Evolutionary conservation across 2,797 vertebrate genomes (phyloP), one percentile per base, ranked within the genome.

Genomic region (Anabacerthia variegaticeps): DNA sequence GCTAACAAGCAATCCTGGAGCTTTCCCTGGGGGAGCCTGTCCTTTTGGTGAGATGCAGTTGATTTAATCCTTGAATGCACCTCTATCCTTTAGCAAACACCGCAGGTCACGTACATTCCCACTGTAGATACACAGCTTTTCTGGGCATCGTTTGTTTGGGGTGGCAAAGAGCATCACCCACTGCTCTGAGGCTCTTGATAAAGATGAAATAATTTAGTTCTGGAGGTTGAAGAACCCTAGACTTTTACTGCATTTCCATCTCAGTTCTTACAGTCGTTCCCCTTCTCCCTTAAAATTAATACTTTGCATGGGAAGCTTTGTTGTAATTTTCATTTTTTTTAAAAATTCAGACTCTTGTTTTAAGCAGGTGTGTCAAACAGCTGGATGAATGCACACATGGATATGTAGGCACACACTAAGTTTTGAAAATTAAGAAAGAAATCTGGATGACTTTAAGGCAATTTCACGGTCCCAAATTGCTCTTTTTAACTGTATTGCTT

Each of bases 61-160:
- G 67, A 85, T 96, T 94, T 82, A 95, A 87, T 92, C 71, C 75
- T 89, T 58, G 61, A 81, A 12, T 74, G 52, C 59, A 69, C 74
- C 61, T 79, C 77, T 66, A 0, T 66, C 55, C 86, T 36, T 39
- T 39, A 46, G 39, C 46, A 61, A 87, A 61, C 49, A 20, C 37
- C 0, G 0, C 5, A 4, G 39, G 39, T 79, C 46, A n/a, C 0
- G 0, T 73, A 6, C 23, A 0, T 34, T 92, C 52, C 49, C 37
- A 18, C 34, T 3, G 15, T 8, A 28, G 12, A 3, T 17, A 28
- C 14, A 27, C 27, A 10, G 44, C 12, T 95, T 75, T 67, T 16
- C 61, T 32, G 28, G 41, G 19, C 37, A 21, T 51, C 3, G 0
- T 30, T 78, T 80, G 8, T 19, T 58, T 80, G 66, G 20, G 73